Base-by-base conservation (phyloP, 2,113 vertebrate species). In the Falcunculus frontatus region DNA sequence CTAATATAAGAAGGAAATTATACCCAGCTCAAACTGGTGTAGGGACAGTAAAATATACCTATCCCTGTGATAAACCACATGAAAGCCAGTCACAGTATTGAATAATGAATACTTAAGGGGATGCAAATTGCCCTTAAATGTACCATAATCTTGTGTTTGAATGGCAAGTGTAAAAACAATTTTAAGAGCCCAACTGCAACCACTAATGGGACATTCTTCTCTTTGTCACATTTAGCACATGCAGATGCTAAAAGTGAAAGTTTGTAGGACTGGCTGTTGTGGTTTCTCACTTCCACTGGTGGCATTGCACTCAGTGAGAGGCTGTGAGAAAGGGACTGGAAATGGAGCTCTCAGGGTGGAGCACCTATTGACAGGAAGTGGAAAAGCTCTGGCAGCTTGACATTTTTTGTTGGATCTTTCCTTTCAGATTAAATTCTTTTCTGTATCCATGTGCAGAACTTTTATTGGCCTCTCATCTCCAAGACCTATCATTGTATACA, bases 301-400 rank as follows among this genome's bases (percentile, higher is more conserved):
- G 70, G 18, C 16, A 29, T 13, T 27, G 29, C 9, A 11, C 16
- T 32, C 0, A 0, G 8, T 33, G 32, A 68, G 30, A 39, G 19
- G n/a, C 14, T 78, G 17, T 21, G 22, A 63, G 70, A 76, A 72
- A 82, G 17, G 42, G 22, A 29, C 26, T 73, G 22, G 44, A 82
- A 76, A 67, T 8, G 5, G 27, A 33, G 7, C 16, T 57, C n/a
- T 49, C 16, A 49, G 33, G 6, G 33, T 64, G 25, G 5, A 33
- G 14, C 26, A 16, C 6, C 21, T 39, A 9, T 21, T 37, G 8
- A 44, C 56, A 92, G 60, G 62, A 39, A 52, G 14, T 11, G 25
- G 19, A 76, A 92, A 90, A 84, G 4, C 6, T 69, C 65, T 86
- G 72, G 23, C 18, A 86, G 4, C 25, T 32, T 47, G 67, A 83